Evolutionary conservation across 2,113 vertebrate species (phyloP).

Genomic region (Thymallus thymallus): DNA sequence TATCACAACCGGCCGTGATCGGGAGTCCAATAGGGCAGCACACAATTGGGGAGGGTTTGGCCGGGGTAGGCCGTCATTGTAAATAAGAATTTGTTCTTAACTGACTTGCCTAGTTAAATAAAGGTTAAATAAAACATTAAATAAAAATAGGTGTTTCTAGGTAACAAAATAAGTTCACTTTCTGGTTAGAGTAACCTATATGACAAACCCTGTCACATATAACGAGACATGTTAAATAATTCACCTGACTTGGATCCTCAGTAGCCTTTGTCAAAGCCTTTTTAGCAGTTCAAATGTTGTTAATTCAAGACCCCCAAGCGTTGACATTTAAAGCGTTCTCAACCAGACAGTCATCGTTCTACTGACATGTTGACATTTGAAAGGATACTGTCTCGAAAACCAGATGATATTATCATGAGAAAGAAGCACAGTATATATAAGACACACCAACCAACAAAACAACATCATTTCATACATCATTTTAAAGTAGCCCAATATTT

Average conservation of each 20-base stretch:
- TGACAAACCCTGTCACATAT: background rate
- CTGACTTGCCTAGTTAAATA: too few relatives aligned
- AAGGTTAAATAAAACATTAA: too few relatives aligned
- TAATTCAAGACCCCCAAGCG: constrained; percentile 57
- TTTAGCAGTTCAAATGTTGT: constrained; percentile 56
- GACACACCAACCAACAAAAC: constrained; percentile 61
- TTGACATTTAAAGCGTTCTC: constrained; percentile 45
- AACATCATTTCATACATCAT: constrained; percentile 22
- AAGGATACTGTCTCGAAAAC: constrained; percentile 48
- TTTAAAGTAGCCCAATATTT: constrained; percentile 42
- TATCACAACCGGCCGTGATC: too few relatives aligned
- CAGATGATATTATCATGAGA: background rate
- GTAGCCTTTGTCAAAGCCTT: constrained; percentile 93
- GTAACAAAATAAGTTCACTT: background rate
- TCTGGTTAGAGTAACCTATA: background rate
- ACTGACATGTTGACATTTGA: constrained; percentile 66
- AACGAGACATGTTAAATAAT: constrained; percentile 1
- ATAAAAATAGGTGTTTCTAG: background rate
- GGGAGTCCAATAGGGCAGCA: too few relatives aligned
- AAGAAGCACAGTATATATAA: constrained; percentile 63
- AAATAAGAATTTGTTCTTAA: too few relatives aligned
- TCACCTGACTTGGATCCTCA: constrained; percentile 25
- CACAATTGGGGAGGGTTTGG: too few relatives aligned
- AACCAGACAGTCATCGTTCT: constrained; percentile 27
- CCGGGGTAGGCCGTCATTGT: too few relatives aligned